Base-by-base conservation (phyloP, 2,113 vertebrate genomes). In the Oriolus oriolus region DNA sequence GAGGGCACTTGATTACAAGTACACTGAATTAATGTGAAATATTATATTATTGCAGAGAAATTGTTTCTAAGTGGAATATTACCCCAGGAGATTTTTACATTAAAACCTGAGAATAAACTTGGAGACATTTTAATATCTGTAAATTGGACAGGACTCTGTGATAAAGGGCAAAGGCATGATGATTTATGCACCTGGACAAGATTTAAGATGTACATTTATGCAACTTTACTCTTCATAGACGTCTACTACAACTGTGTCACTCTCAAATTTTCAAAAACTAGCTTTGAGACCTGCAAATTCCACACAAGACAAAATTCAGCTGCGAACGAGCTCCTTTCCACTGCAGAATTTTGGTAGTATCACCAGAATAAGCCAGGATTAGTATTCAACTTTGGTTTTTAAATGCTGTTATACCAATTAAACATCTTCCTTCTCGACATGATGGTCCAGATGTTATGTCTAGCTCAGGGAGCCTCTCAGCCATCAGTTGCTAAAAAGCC, bases 181-280 rank as follows among this genome's bases (percentile, higher is more conserved):
- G 11, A 39, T 53, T 53, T 53, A 11, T 70, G 26, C 5, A 60
- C 6, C 22, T 66, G 50, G 26, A n/a, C 6, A 59, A 41, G 41
- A 31, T 9, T 19, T 63, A n/a, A 65, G 13, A 30, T n/a, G 13
- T 15, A 14, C 6, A 30, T 82, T 54, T 89, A 31, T 16, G n/a
- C 37, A 68, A n/a, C 0, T 0, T 44, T 76, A 47, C 26, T 66
- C 21, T 59, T 89, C 61, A 45, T 0, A 6, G 27, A 50, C 15
- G n/a, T n/a, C n/a, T n/a, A n/a, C 12, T 78, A 28, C 30, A 71
- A 49, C 7, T 60, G 4, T 41, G 7, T n/a, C 54, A 50, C 14
- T 84, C 10, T 33, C 20, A 73, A 53, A 21, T 90, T 76, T 79
- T 90, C 53, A 80, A 14, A 61, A 88, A 30, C 10, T 61, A 69